Conservation (phyloP, 2,797 vertebrate genomes). For the Hephaestus fuliginosus region DNA sequence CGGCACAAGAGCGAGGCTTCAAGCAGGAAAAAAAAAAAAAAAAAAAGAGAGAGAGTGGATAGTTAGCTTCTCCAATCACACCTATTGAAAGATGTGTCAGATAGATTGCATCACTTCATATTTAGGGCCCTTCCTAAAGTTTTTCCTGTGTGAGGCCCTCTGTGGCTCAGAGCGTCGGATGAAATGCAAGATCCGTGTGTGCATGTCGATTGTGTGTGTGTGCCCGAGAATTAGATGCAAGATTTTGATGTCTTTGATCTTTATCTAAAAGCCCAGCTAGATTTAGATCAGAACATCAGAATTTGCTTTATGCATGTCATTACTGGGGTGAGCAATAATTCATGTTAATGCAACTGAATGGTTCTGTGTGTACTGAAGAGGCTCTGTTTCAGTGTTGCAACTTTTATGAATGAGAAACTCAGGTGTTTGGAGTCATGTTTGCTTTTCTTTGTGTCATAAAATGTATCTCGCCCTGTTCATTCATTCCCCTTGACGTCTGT, state of each 20-base stretch:
- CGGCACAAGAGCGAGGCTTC: constrained; percentile 26
- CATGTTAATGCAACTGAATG: constrained; percentile 33
- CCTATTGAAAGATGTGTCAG: constrained; percentile 69
- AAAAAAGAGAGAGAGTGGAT: neutral
- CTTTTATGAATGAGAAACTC: constrained; percentile 18
- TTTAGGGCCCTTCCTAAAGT: constrained; percentile 54
- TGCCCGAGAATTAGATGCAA: constrained; percentile 30
- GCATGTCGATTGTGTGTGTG: neutral
- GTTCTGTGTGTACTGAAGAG: constrained; percentile 12
- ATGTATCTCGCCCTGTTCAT: neutral
- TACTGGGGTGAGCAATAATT: constrained; percentile 42
- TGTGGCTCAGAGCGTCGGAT: constrained; percentile 27
- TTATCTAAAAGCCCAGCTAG: constrained; percentile 62
- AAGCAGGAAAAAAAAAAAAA: constrained; percentile 33
- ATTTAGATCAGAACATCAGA: constrained; percentile 53
- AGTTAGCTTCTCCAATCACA: constrained; percentile 59
- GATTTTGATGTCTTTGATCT: constrained; percentile 64
- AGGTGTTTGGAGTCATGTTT: neutral
- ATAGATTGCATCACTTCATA: constrained; percentile 74
- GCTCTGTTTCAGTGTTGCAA: constrained; percentile 7
- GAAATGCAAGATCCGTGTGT: constrained; percentile 15
- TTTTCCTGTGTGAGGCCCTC: constrained; percentile 44
- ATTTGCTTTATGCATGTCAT: constrained; percentile 50
- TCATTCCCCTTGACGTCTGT: neutral
- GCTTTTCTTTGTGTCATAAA: neutral